Evolutionary conservation across 2,113 vertebrate genomes (phyloP), one percentile per base, ranked within the genome.

Genomic region (Trogon melanurus): DNA sequence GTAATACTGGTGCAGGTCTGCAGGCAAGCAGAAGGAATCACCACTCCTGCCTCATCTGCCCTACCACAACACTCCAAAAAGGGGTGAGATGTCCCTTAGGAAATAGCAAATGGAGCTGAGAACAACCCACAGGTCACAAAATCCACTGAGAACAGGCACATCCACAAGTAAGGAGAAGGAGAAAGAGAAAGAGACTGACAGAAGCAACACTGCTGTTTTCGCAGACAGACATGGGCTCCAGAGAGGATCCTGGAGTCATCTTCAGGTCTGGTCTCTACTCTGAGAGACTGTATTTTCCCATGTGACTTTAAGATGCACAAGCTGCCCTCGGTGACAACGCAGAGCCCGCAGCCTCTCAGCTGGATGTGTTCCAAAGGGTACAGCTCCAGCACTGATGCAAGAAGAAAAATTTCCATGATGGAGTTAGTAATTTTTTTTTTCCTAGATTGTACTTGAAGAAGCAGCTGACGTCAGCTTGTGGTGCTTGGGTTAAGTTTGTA

Each of bases 401-500:
- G 61, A 83, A 72, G 69, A 94, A 88, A 92, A 85, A 76, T 85
- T 57, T 91, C 75, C 6, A 3, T 74, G 79, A 70, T 84, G 67
- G 57, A 67, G 71, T 80, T 53, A 88, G 84, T 58, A 72, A 60
- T 81, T 58, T 95, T 94, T 94, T 85, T 91, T 69, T 87, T 91
- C 72, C 72, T 75, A 79, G 79, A 67, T 82, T 93, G 85, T 76
- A 67, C 92, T 79, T 56, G 83, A 94, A 91, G 89, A 86, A 87
- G 89, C 88, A 96, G 89, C 62, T 95, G 93, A 95, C 15, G 4
- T 92, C 6, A 8, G 53, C 86, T 91, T 91, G 80, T 65, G 48
- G 70, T 57, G 78, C 47, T 67, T 45, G 65, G 18, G 72, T 88
- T 79, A 67, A 58, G 70, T 95, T 73, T 94, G 72, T 50, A 78